These are phyloP conservation scores for Linnaemya tessellans DNA, from an alignment of 2,888 invertebrate species.

Conservation along the genomic window DNA sequence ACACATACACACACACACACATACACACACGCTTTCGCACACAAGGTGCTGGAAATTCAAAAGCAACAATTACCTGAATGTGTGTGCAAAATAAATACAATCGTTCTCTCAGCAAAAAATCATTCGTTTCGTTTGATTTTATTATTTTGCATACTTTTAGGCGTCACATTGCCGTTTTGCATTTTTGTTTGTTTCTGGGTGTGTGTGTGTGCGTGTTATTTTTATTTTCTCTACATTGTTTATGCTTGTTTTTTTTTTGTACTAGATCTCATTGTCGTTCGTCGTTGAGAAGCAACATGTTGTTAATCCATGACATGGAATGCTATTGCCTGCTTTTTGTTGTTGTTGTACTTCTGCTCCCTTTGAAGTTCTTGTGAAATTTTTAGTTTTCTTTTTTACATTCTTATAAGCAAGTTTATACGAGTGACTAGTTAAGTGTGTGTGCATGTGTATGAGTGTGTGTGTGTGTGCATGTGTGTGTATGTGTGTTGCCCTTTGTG, in stretches of 20 bases:
- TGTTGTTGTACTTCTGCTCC: not conserved
- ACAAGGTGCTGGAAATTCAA: not conserved
- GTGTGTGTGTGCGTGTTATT: not conserved
- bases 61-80: conserved; percentile 37
- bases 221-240: not conserved
- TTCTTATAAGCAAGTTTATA: conserved; percentile 47
- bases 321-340: conserved; percentile 8
- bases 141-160: conserved; percentile 68
- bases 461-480: not conserved
- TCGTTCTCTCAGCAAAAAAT: conserved; percentile 49
- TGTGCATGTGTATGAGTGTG: not conserved
- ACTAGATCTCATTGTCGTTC: conserved; percentile 4
- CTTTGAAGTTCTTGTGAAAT: conserved; percentile 38
- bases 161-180: conserved; percentile 67
- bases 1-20: not conserved
- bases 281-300: conserved; percentile 71
- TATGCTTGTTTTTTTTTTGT: conserved; percentile 1
- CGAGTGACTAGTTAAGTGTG: not conserved
- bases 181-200: conserved; percentile 31
- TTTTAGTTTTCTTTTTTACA: conserved; percentile 41
- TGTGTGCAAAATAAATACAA: conserved; percentile 22
- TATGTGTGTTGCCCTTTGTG: too few species aligned
- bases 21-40: not conserved
- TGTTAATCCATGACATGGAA: conserved; percentile 58
- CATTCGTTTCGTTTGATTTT: conserved; percentile 46